Conservation (phyloP, 2,888 invertebrate genomes). For the Trichopoda pennipes region DNA sequence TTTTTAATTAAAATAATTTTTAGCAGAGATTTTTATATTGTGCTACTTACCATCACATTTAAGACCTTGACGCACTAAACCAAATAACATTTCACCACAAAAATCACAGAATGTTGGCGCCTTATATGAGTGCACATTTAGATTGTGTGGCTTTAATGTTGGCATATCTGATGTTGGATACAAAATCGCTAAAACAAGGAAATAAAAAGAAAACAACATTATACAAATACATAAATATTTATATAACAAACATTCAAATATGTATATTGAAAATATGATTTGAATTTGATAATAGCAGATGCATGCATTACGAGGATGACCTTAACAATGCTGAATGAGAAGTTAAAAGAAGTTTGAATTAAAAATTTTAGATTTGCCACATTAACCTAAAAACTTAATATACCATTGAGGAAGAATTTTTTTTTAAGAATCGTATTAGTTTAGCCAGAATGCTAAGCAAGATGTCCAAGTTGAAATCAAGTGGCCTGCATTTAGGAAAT, state of each 20-base stretch:
- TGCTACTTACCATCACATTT: constrained; percentile 94
- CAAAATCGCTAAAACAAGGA: constrained; percentile 77
- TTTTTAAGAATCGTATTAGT: too few species aligned
- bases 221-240: not conserved
- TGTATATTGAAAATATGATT: not conserved
- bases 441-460: too few species aligned
- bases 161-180: constrained; percentile 82
- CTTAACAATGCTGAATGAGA: not conserved
- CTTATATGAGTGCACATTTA: constrained; percentile 98
- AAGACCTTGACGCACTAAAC: constrained; percentile 97
- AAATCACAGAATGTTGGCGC: constrained; percentile 99
- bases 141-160: constrained; percentile 91
- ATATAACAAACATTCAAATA: not conserved
- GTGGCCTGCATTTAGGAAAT: too few species aligned
- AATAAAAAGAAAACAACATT: constrained; percentile 34
- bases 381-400: too few species aligned
- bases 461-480: too few species aligned
- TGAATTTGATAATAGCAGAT: not conserved
- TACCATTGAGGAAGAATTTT: too few species aligned
- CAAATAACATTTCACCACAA: constrained; percentile 99
- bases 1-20: too few species aligned
- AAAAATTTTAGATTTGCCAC: too few species aligned
- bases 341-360: too few species aligned
- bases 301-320: not conserved
- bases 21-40: not conserved